Conservation (phyloP, 2,113 vertebrate genomes). For the Triplophysa tibetana region DNA sequence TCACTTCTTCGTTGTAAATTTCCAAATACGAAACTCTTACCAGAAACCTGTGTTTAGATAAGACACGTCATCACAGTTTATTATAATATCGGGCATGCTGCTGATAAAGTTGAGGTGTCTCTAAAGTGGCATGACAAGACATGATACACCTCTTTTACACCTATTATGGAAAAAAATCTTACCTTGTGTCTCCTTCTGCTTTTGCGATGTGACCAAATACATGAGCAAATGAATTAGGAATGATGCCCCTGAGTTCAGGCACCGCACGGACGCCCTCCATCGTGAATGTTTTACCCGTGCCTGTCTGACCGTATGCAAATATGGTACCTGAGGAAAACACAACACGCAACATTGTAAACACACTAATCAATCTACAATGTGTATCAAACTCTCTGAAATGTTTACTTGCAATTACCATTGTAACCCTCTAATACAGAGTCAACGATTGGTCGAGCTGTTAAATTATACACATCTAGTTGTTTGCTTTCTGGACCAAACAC, state of each 20-base stretch:
- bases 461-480: conserved; percentile 97
- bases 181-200: conserved; percentile 97
- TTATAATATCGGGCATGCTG: neutral
- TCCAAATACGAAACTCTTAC: conserved; percentile 97
- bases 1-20: conserved; percentile 98
- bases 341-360: conserved; percentile 30
- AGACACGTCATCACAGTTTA: neutral
- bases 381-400: too few species aligned
- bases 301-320: conserved; percentile 99
- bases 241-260: conserved; percentile 96
- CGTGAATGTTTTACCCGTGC: conserved; percentile 98
- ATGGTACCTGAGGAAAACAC: conserved; percentile 84
- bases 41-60: conserved; percentile 81
- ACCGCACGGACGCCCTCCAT: conserved; percentile 98
- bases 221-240: conserved; percentile 98
- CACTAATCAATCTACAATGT: neutral
- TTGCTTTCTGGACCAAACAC: conserved; percentile 97
- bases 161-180: conserved; percentile 42
- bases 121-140: neutral
- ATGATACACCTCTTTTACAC: neutral
- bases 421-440: conserved; percentile 97
- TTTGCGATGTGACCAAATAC: conserved; percentile 99
- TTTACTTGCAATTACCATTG: conserved; percentile 81
- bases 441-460: conserved; percentile 96
- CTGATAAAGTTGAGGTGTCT: neutral